Evolutionary conservation across 2,113 vertebrate genomes (phyloP), one percentile per base, ranked within the genome.

Genomic region (Centropus bengalensis): DNA sequence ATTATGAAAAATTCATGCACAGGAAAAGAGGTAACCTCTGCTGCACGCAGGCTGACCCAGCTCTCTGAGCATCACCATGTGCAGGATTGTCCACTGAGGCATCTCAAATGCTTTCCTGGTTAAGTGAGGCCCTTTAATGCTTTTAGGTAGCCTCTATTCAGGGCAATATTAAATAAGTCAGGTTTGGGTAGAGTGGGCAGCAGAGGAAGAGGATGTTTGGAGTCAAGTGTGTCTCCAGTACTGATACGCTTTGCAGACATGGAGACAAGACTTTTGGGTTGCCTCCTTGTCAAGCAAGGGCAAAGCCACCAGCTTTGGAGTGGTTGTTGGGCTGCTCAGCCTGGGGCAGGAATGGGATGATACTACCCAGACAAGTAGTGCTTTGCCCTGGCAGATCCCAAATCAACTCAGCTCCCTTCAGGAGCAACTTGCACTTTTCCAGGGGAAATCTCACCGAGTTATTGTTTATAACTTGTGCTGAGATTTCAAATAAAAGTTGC

Each of bases 1-100:
- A 56, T 32, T 55, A 70, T 81, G 79, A 93, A 94, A 91, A 93
- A 90, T 78, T 93, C 51, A 68, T 86, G 47, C 15, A 60, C 55
- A 69, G 75, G 54, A 56, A 94, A 81, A 95, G 40, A 76, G 77
- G 60, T 11, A 60, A 81, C 26, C 68, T 91, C 22, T 74, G 38
- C 5, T 49, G 26, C 33, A 7, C 3, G 19, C 36, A 40, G 13
- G 44, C 12, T 88, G 62, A 38, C 44, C 44, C 32, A 89, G 82
- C 42, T 74, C 49, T 68, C 63, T 22, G 38, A 70, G 69, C 21
- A 77, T 18, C 42, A n/a, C 36, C 0, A 0, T 89, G 80, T 30
- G 16, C 49, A 54, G 54, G 14, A 64, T 26, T 32, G 15, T 30
- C 36, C 76, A 67, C 64, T 77, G 56, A 55, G 32, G 16, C 49